A percentile compares a stretch with the other conserved stretches of the same genome.
Conservation (phyloP, 2,888 invertebrate species). For the Tenthredo distinguenda region DNA sequence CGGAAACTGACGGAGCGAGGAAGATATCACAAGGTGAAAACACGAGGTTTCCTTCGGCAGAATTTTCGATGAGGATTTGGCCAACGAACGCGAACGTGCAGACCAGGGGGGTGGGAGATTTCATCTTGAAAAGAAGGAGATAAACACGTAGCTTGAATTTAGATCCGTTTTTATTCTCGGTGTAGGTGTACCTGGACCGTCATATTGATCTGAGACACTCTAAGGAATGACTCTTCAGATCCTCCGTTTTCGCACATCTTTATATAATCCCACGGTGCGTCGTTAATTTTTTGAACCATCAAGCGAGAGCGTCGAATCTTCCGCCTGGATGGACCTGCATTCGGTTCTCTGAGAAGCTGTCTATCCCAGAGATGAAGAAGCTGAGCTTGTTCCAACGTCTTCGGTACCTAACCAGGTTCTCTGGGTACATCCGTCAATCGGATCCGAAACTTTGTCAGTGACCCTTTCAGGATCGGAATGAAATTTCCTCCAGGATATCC, state of each 20-base stretch:
- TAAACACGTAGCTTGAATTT: conserved; percentile 7
- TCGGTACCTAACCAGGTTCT: not conserved
- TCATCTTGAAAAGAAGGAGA: conserved; percentile 20
- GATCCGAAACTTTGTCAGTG: not conserved
- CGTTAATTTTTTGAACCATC: no score
- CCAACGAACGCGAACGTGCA: not conserved
- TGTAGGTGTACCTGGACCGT: not conserved
- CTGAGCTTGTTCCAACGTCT: not conserved
- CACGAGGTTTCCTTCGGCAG: not conserved
- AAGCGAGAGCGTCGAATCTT: no score
- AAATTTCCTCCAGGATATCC: not conserved
- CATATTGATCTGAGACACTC: not conserved
- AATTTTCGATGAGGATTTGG: not conserved
- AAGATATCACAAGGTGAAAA: not conserved
- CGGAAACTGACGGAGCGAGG: not conserved
- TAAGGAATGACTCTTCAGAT: not conserved
- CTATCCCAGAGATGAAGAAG: not conserved
- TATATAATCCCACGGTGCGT: not conserved
- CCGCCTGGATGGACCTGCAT: no score
- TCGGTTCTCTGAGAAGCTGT: no score
- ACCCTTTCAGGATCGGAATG: not conserved
- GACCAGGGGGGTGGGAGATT: not conserved
- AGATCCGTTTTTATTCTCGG: not conserved
- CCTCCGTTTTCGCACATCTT: not conserved
- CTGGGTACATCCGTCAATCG: not conserved